These are phyloP conservation scores for Acrobasis consociella DNA, from an alignment of 2,888 invertebrate genomes.

Conservation along the genomic window DNA sequence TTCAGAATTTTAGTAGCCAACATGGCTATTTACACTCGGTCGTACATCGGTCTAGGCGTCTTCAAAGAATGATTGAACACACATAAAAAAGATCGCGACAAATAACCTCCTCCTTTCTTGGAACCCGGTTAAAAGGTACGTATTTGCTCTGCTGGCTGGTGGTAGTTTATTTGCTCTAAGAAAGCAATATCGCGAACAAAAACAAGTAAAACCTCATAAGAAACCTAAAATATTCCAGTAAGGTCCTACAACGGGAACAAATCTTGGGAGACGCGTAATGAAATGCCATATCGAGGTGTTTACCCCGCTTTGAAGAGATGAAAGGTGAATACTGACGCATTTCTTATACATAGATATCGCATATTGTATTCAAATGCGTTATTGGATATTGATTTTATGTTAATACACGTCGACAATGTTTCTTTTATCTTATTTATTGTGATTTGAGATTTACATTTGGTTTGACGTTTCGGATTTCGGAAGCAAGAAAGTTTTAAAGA, in stretches of 20 bases:
- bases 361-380: conserved; percentile 36
- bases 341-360: conserved; percentile 30
- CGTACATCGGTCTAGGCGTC: too few relatives aligned
- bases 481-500: not conserved
- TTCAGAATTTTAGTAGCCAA: too few relatives aligned
- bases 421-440: conserved; percentile 25
- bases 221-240: conserved; percentile 6
- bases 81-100: too few relatives aligned
- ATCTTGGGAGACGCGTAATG: conserved; percentile 29
- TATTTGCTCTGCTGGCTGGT: too few relatives aligned
- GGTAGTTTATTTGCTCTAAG: too few relatives aligned
- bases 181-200: too few relatives aligned
- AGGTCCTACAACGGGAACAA: conserved; percentile 15
- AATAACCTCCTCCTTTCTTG: too few relatives aligned
- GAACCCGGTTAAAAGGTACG: too few relatives aligned
- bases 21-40: too few relatives aligned
- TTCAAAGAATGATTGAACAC: too few relatives aligned
- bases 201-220: conserved; percentile 3
- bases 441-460: conserved; percentile 5
- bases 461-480: not conserved
- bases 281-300: conserved; percentile 35
- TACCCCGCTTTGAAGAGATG: conserved; percentile 37
- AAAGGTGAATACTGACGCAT: conserved; percentile 35
- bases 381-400: conserved; percentile 38
- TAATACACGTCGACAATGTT: conserved; percentile 31